These are phyloP conservation scores for Petroica traversi DNA, from an alignment of 2,113 vertebrate species.

Conservation along the genomic window DNA sequence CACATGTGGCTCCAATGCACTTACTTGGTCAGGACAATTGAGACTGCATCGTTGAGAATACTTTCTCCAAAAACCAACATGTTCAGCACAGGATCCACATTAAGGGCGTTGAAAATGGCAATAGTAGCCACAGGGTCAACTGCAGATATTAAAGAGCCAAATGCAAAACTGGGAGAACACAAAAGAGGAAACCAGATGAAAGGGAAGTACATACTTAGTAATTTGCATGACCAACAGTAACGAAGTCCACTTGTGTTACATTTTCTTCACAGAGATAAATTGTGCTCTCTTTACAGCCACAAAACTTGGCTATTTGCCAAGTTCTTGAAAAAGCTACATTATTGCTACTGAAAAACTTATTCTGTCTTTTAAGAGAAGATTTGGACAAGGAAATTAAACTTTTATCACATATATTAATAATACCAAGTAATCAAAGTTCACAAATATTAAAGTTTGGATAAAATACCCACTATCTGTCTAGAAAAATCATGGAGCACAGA, in stretches of 20 bases:
- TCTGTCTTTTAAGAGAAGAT: not conserved
- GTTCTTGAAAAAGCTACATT: not conserved
- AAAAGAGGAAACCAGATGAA: not conserved
- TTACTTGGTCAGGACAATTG: constrained; percentile 98
- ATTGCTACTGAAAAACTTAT: not conserved
- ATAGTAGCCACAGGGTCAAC: constrained; percentile 98
- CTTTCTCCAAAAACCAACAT: constrained; percentile 99
- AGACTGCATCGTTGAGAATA: constrained; percentile 97
- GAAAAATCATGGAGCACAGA: not conserved
- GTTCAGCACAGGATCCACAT: constrained; percentile 96
- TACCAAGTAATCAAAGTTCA: not conserved
- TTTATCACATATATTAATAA: not conserved
- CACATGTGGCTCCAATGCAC: not conserved
- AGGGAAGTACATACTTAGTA: not conserved
- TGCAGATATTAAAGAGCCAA: constrained; percentile 97
- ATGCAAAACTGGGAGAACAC: constrained; percentile 85
- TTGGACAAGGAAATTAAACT: not conserved
- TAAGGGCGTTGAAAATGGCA: constrained; percentile 97
- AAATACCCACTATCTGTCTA: not conserved
- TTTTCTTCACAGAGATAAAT: not conserved
- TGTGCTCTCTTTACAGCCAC: not conserved
- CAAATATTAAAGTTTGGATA: not conserved
- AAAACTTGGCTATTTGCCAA: not conserved
- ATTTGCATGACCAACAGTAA: not conserved
- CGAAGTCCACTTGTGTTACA: not conserved